Evolutionary conservation across 2,113 vertebrate species (phyloP).

Genomic region (Calidris pygmaea): DNA sequence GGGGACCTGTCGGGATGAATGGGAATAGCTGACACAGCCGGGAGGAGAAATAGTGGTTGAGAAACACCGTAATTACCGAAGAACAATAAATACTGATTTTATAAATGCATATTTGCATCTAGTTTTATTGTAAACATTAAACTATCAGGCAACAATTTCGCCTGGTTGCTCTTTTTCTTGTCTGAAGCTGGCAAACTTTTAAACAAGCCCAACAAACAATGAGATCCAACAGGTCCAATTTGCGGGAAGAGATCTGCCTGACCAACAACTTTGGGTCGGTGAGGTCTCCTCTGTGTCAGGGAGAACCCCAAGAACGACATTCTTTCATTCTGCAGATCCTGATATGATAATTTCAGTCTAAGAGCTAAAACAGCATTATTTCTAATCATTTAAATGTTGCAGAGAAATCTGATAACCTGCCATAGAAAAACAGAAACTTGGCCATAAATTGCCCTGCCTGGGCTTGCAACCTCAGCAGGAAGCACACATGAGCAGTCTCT

Average conservation of each 20-base stretch:
- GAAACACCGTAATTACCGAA: not conserved
- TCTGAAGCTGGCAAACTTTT: not conserved
- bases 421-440: slow-evolving; percentile 51
- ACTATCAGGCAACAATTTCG: not conserved
- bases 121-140: slow-evolving; percentile 42
- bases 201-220: not conserved
- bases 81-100: not conserved
- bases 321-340: not conserved
- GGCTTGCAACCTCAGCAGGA: slow-evolving; percentile 21
- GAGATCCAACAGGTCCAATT: not conserved
- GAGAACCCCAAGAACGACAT: not conserved
- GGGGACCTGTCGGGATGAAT: fast-evolving
- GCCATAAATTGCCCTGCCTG: slow-evolving; percentile 19
- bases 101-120: not conserved
- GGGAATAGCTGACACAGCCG: not conserved
- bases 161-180: not conserved
- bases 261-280: not conserved
- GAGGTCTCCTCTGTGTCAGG: not conserved
- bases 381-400: not conserved
- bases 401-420: not conserved
- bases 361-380: not conserved
- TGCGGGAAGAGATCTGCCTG: not conserved
- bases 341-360: not conserved
- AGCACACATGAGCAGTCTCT: not conserved
- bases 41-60: not conserved